Conservation (phyloP, 2,888 invertebrate genomes). For the Morpho deidamia region DNA sequence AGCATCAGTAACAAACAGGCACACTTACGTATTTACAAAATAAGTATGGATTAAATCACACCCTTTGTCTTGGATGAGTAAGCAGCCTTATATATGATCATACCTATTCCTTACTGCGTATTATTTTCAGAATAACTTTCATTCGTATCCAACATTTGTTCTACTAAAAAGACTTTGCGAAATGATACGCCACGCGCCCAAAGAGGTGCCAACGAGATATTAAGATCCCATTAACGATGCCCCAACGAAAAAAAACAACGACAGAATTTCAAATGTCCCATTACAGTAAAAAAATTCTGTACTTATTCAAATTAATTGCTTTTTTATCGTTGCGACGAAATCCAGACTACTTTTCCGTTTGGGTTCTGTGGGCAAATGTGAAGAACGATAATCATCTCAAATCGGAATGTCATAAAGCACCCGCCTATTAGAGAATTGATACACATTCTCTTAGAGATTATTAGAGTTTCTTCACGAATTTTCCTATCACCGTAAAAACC, state of each 20-base stretch:
- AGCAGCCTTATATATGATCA: not conserved
- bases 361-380: too few relatives aligned
- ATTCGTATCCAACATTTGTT: conserved; percentile 30
- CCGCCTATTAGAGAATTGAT: too few relatives aligned
- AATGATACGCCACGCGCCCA: conserved; percentile 41
- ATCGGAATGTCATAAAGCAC: too few relatives aligned
- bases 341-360: conserved; percentile 34
- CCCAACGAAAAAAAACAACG: conserved; percentile 48
- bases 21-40: too few relatives aligned
- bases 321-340: conserved; percentile 51
- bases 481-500: too few relatives aligned
- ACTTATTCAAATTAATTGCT: conserved; percentile 68
- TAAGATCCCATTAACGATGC: conserved; percentile 54
- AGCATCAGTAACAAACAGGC: too few relatives aligned
- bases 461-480: too few relatives aligned
- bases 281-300: conserved; percentile 45
- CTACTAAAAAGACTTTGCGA: conserved; percentile 49
- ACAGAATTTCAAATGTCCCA: conserved; percentile 57
- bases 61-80: not conserved
- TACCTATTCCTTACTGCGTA: too few relatives aligned
- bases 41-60: too few relatives aligned
- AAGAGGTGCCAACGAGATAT: conserved; percentile 56
- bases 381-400: too few relatives aligned
- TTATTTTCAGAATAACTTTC: too few relatives aligned
- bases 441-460: too few relatives aligned